Percentiles rank a stretch among this genome's conserved stretches.
Evolutionary conservation across 2,888 invertebrate species (phyloP).

Genomic region (Morinoia aosen): DNA sequence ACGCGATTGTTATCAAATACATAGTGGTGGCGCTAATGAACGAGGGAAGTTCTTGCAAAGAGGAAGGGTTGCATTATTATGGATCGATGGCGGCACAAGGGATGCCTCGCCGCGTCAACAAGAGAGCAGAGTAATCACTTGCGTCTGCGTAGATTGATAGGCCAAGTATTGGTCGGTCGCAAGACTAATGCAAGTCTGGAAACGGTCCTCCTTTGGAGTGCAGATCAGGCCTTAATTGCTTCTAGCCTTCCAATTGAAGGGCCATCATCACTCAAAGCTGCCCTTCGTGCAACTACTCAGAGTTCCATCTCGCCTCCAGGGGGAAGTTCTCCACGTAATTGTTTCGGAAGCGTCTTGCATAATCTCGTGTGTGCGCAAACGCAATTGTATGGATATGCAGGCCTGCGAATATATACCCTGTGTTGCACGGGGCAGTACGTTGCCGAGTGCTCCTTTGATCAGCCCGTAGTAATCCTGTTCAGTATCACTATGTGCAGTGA

Average conservation of each 20-base stretch:
- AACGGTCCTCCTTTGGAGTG: slow-evolving; percentile 41
- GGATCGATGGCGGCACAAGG: background rate
- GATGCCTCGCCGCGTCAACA: slow-evolving; percentile 10
- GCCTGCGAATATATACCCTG: background rate
- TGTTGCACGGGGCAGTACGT: background rate
- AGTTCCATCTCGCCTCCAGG: background rate
- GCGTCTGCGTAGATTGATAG: slow-evolving; percentile 42
- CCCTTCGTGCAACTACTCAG: background rate
- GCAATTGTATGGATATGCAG: background rate
- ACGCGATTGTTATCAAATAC: background rate
- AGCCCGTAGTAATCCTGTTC: no score
- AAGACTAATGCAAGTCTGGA: slow-evolving; percentile 46
- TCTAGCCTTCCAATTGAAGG: slow-evolving; percentile 31
- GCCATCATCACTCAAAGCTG: slow-evolving; percentile 42
- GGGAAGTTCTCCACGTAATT: background rate
- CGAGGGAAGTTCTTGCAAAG: background rate
- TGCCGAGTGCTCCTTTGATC: background rate
- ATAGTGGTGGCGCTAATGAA: background rate
- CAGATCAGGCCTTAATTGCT: slow-evolving; percentile 37
- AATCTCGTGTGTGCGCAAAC: background rate
- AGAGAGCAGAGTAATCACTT: slow-evolving; percentile 30
- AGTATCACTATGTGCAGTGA: no score
- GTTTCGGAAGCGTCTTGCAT: background rate
- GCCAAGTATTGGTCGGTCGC: slow-evolving; percentile 44
- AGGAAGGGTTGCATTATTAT: background rate